A percentile compares a stretch with the other conserved stretches of the same genome.
These are phyloP conservation scores for Corvus hawaiiensis DNA, from an alignment of 2,113 vertebrate species.

Conservation along the genomic window DNA sequence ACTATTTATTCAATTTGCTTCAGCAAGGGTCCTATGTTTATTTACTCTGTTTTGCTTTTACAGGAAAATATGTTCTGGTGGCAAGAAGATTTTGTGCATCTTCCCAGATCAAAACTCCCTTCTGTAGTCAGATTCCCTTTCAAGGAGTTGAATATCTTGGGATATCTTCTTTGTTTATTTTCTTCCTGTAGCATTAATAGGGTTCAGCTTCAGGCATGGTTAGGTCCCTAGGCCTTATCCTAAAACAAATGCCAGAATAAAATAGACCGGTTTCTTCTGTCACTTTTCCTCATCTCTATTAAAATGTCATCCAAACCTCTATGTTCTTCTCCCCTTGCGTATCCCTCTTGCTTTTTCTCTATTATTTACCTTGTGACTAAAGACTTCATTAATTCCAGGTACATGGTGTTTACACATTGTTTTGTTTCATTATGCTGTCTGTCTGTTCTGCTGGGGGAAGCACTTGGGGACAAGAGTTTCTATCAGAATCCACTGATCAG, in stretches of 20 bases:
- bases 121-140: neutral
- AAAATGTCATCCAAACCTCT: neutral
- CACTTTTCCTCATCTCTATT: neutral
- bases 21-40: neutral
- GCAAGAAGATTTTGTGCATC: neutral
- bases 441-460: neutral
- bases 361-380: neutral
- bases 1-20: neutral
- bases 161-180: neutral
- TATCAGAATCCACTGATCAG: neutral
- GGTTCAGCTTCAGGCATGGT: neutral
- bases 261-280: neutral
- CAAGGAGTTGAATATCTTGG: neutral
- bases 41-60: neutral
- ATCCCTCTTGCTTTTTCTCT: neutral
- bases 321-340: neutral
- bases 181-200: neutral
- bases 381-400: slow-evolving; percentile 7
- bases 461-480: neutral
- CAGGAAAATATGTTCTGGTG: neutral
- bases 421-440: neutral
- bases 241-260: slow-evolving; percentile 3
- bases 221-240: neutral
- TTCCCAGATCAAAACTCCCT: neutral
- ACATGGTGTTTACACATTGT: neutral